Base-by-base conservation (phyloP, 2,113 vertebrate genomes). In the Phalacrocorax aristotelis region DNA sequence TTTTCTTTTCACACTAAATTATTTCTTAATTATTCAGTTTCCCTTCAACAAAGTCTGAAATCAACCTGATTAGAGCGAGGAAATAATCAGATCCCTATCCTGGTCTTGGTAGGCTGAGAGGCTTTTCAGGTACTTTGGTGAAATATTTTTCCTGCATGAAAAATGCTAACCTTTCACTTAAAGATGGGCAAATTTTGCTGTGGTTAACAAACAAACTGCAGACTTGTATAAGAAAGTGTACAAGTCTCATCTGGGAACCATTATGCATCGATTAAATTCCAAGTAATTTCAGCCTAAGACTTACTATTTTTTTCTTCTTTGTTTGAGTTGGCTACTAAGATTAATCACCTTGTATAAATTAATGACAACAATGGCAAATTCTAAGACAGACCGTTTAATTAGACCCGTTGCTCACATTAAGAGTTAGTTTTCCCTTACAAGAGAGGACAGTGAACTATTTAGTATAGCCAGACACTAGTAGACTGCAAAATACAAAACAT, bases 361-460 rank as follows among this genome's bases (percentile, higher is more conserved):
- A 94, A 95, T 93, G 90, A 94, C 66, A 97, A 94, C 89, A 94
- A 55, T 72, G 84, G 86, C 89, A 97, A 96, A 86, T 81, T 46
- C n/a, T 54, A 85, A 96, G 12, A 62, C 40, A 91, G 83, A 54
- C 23, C 40, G 61, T 86, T 38, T 92, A 91, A 97, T 97, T 92
- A 95, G 87, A 97, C 46, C 44, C 87, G 48, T 92, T 72, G n/a
- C 26, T 90, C 90, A 77, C 46, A 79, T 64, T 94, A 93, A 94
- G 57, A 86, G 51, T 62, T 94, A 95, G 78, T 69, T 95, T 82
- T 71, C 44, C 62, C 51, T 95, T 91, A 80, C 42, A 80, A 70
- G 66, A 85, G 44, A 80, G 38, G 66, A 83, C 84, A 93, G 44
- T 32, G 58, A 92, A 72, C 62, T 78, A 65, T 76, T 91, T 83